These are phyloP conservation scores for Pollicipes pollicipes DNA, from an alignment of 1,140 invertebrate species.

Conservation along the genomic window DNA sequence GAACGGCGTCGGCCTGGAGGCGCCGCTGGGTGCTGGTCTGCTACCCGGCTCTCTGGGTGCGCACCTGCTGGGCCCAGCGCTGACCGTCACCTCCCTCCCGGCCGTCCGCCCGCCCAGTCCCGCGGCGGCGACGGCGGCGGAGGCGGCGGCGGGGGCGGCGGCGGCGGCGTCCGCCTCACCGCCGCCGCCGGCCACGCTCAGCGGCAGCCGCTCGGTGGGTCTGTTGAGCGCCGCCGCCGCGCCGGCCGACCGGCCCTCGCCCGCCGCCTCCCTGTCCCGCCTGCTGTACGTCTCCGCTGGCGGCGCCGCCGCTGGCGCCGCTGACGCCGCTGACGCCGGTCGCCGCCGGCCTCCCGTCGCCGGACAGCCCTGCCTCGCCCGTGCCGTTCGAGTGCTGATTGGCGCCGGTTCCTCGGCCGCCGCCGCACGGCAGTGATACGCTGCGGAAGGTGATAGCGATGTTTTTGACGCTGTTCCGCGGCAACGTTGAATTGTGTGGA, in stretches of 20 bases:
- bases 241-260: neutral
- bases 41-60: neutral
- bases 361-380: neutral
- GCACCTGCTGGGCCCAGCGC: slow-evolving; percentile 1
- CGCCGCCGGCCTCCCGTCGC: no score
- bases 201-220: neutral
- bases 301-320: no score
- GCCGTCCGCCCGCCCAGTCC: neutral
- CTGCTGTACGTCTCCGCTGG: no score
- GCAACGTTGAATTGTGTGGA: neutral
- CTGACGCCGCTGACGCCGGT: no score
- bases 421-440: neutral
- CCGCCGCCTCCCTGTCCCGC: neutral
- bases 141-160: neutral
- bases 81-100: neutral
- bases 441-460: neutral
- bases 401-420: neutral
- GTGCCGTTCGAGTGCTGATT: neutral
- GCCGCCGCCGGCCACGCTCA: neutral
- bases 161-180: neutral
- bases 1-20: neutral
- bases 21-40: neutral
- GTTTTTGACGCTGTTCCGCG: neutral
- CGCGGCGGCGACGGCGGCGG: neutral
- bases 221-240: neutral